Evolutionary conservation across 2,797 vertebrate genomes (phyloP), one percentile per base, ranked within the genome.

Genomic region (Onychomys torridus): DNA sequence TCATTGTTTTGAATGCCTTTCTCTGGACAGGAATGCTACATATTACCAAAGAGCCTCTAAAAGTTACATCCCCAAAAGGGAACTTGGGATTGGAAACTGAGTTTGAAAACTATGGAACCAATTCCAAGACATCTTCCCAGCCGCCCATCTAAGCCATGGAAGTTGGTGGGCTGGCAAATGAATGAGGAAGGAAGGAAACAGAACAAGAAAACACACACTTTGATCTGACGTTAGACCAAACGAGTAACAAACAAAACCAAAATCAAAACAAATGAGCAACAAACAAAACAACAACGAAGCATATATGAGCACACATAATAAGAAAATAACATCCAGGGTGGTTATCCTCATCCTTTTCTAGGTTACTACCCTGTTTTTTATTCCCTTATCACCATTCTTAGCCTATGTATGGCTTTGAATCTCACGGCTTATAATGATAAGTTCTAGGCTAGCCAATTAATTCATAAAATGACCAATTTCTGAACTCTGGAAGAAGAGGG

Each of bases 31-130:
- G 73, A 32, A 40, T 55, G 49, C 6, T 73, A 52, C 29, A 86
- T 34, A 85, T 6, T 32, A n/a, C 71, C 49, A 92, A 25, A 29
- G 46, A 89, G 3, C 2, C 52, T 92, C 40, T 85, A 67, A 90
- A 90, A 95, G 67, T 77, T 90, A 89, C n/a, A 82, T 94, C 63
- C 21, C 40, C 57, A 40, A 43, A 65, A 78, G 29, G 13, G 3
- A 93, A 61, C 23, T 76, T 34, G 84, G 49, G 46, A 55, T 97
- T 90, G 23, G 16, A 93, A 89, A 73, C 40, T 95, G 84, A 90
- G n/a, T 93, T 90, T 73, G n/a, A 77, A 81, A 65, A 88, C 84
- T 82, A n/a, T 49, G 40, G 19, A 92, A 73, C 79, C 40, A 79
- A 61, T 92, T 90, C 29, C 40, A 83, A 69, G 71, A 37, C 2